A percentile compares a stretch with the other conserved stretches of the same genome.
phyloP scores from a whole-genome alignment of 2,888 invertebrate genomes.

The Sarcophaga carnaria region DNA sequence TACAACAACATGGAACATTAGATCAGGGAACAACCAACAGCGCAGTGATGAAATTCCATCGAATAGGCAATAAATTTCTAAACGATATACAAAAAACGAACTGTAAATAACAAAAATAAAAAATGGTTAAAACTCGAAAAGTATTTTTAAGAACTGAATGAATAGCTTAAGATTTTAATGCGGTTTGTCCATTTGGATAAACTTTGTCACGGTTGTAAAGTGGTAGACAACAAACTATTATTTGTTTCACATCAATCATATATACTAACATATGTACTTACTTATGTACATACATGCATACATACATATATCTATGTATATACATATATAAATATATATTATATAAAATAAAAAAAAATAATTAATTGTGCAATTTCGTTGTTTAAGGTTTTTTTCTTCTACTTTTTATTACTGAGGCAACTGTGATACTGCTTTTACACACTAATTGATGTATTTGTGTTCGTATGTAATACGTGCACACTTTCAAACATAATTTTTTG shows the following conservation, averaged over 20 bases:
- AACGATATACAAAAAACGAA: no score
- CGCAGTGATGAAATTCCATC: no score
- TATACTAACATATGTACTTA: not conserved
- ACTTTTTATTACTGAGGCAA: conserved; percentile 14
- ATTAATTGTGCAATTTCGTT: conserved; percentile 9
- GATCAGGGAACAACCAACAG: no score
- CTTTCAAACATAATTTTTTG: conserved; percentile 12
- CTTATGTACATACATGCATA: not conserved
- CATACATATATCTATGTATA: not conserved
- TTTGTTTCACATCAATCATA: not conserved
- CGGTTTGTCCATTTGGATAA: no score
- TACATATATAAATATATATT: not conserved
- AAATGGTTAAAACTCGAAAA: no score
- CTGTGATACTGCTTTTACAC: conserved; percentile 15
- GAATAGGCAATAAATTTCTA: no score
- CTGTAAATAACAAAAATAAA: no score
- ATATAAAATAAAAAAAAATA: not conserved
- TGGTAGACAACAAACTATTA: no score
- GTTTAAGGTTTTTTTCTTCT: not conserved
- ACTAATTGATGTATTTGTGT: conserved; percentile 8
- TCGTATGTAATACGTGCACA: not conserved
- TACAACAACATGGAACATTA: no score
- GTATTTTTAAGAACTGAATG: no score
- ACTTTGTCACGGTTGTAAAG: no score
- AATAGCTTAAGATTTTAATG: no score